Evolutionary conservation across 2,797 vertebrate species (phyloP), one percentile per base, ranked within the genome.

Genomic region (Petrocephalus schoutedeni): DNA sequence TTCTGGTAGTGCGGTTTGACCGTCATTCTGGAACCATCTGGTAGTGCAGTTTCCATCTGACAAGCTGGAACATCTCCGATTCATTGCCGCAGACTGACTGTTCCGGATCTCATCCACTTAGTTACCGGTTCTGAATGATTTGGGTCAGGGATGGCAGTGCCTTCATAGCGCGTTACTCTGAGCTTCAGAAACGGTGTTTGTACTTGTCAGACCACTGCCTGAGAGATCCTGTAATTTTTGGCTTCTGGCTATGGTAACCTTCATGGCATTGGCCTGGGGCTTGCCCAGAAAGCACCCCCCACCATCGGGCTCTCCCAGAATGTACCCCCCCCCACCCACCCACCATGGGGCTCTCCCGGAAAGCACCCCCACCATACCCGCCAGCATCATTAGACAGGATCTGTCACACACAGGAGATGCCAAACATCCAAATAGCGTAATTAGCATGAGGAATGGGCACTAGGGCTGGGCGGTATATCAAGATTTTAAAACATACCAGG

Each of bases 51-150:
- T 83, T 83, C 4, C 64, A 8, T 83, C 45, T 83, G 80, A 83
- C 80, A 54, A 83, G 53, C 53, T 87, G 87, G 67, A 87, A 80
- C 36, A 41, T 80, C 53, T 80, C 74, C 56, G 54, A 36, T 21
- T 57, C 32, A 82, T 56, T 7, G 54, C 45, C 32, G 36, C 67
- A 54, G 53, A 23, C 57, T 61, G 28, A 10, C 23, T 74, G 19
- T 82, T 77, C 51, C 41, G 41, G 41, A 49, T 77, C 41, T n/a
- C 1, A 19, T 77, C 74, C 41, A 16, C 28, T 19, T 21, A 23
- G 61, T 56, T 19, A 41, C 54, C 19, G 2, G n/a, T 49, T 5
- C 57, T 54, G 53, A 59, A 21, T 36, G 54, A 56, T 59, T 87
- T 19, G 3, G 71, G 71, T 82, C 57, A 56, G 87, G 36, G 41